These are phyloP conservation scores for Drosophila pseudoobscura DNA, from an alignment of 1,140 invertebrate species.

Conservation along the genomic window DNA sequence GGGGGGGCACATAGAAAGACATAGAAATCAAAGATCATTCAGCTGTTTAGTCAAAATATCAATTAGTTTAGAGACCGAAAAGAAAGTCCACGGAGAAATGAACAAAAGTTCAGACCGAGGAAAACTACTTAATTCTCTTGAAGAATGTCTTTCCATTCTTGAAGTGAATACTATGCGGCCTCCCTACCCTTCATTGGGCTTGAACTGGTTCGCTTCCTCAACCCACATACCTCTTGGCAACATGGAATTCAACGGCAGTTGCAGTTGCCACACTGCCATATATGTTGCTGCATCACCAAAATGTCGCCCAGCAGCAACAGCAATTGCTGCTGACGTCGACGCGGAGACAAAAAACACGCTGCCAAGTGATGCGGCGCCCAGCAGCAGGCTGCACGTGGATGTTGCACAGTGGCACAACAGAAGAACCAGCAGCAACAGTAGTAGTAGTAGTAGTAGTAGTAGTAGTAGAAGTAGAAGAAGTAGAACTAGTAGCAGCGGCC, in stretches of 20 bases:
- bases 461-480: background rate
- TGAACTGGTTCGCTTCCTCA: conserved; percentile 20
- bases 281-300: conserved; percentile 39
- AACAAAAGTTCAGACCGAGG: background rate
- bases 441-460: conserved; percentile 5
- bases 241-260: conserved; percentile 12
- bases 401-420: conserved; percentile 1
- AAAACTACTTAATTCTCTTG: background rate
- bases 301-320: conserved; percentile 56
- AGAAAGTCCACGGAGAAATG: background rate
- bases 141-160: background rate
- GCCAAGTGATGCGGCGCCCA: conserved; percentile 77
- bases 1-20: conserved; percentile 10
- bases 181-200: no score
- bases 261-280: conserved; percentile 36
- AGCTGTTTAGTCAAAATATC: conserved; percentile 19
- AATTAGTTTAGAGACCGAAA: background rate
- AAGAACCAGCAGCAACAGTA: background rate
- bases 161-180: background rate
- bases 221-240: conserved; percentile 36
- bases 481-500: conserved; percentile 10
- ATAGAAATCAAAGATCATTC: conserved; percentile 28
- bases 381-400: conserved; percentile 55
- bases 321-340: conserved; percentile 72
- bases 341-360: conserved; percentile 78